Base-by-base conservation (phyloP, 1,140 invertebrate species). In the Lethrus apterus region DNA sequence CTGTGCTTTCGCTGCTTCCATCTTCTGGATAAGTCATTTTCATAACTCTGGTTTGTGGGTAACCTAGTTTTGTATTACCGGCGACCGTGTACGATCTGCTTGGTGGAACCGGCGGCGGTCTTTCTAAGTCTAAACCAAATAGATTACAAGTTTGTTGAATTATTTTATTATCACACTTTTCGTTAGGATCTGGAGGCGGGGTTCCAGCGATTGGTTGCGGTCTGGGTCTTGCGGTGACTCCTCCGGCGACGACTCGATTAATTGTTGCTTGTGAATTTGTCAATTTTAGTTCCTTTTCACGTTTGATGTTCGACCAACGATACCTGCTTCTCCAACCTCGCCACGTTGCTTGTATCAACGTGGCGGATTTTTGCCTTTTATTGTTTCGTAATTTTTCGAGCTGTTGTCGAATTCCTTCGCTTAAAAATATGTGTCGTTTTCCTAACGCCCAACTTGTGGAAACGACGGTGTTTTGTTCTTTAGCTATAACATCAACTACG, bases 371-470 rank as follows among this genome's bases (percentile, higher is more conserved):
- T 49, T 84, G 78, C 2, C 88, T 72, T 1, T 81, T 86, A 44
- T 86, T 82, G 9, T 78, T 78, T 40, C 90, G 72, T 52, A 91
- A 68, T 48, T 80, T 78, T 70, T 95, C 93, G 35, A 93, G 68
- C 51, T 89, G 78, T 69, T 95, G 93, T 11, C 93, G 75, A 50
- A 92, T 89, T 4, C 88, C 87, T 70, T 96, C 93, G 70, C 91
- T 94, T 48, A 94, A 76, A 69, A 95, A 95, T 13, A 94, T 87
- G 62, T 95, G 91, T 26, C 90, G 74, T 64, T 93, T 92, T 47
- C 92, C 93, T 15, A 91, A 73, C n/a, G 89, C 87, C 88, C 88
- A 92, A 60, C 81, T 83, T 41, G 83, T 87, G 32, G 80, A 78
- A 10, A 79, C 78, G 31, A 69, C 69, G 56, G 67, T 73, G 64